phyloP scores from a whole-genome alignment of 2,113 vertebrate genomes.

The Gymnorhina tibicen region DNA sequence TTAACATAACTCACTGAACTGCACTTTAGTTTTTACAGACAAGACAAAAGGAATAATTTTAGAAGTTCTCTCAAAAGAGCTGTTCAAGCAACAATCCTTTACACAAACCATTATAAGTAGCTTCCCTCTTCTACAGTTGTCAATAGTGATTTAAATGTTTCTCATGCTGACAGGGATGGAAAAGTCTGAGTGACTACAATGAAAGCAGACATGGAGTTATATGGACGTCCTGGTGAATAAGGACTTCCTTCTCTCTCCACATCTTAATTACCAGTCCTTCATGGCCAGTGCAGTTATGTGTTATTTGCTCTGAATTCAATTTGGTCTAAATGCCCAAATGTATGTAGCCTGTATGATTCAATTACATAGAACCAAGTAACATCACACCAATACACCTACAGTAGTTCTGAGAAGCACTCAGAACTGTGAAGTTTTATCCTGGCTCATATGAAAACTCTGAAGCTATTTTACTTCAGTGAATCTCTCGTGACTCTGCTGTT shows the following conservation, averaged over 20 bases:
- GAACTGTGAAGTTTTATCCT: not conserved
- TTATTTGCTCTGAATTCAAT: not conserved
- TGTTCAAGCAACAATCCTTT: not conserved
- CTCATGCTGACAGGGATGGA: not conserved
- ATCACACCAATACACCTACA: not conserved
- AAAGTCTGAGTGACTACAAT: not conserved
- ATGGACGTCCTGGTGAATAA: not conserved
- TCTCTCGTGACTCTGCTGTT: not conserved
- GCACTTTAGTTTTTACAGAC: not conserved
- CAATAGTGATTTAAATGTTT: not conserved
- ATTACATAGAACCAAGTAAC: not conserved
- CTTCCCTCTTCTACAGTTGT: not conserved
- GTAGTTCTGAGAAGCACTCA: not conserved
- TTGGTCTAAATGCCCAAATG: not conserved
- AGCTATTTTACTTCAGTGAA: not conserved
- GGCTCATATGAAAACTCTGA: not conserved
- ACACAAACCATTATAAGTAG: not conserved
- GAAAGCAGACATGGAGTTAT: not conserved
- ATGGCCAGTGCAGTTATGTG: fast-evolving
- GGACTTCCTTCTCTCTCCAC: not conserved
- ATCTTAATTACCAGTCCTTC: not conserved
- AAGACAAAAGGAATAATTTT: not conserved
- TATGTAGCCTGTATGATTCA: not conserved
- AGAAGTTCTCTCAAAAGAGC: not conserved
- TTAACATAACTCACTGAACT: not conserved